Evolutionary conservation across 2,888 invertebrate genomes (phyloP), one percentile per base, ranked within the genome.

Genomic region (Lumbricus terrestris): DNA sequence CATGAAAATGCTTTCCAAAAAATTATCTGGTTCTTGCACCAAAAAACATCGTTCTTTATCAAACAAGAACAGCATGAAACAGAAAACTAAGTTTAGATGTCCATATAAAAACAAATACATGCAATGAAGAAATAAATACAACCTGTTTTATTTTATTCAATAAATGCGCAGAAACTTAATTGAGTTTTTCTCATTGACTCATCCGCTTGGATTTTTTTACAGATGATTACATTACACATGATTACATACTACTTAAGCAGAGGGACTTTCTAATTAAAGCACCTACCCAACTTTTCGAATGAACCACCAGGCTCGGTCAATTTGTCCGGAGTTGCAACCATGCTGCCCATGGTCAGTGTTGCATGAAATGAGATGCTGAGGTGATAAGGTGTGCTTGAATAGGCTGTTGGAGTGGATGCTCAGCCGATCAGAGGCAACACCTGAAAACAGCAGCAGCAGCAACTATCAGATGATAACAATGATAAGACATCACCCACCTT

Each of bases 301-400:
- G 95, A 96, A 98, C 95, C 97, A 97, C 99, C 98, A 99, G 0
- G 98, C 98, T 90, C 97, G 96, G 94, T 98, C 98, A 92, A 98
- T 96, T 94, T 97, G 96, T 0, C 98, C 99, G 0, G 98, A 98
- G 69, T 96, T 95, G 94, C 99, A 99, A 40, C 97, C 97, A 91
- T 96, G 96, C 91, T 94, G 93, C 33, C 42, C 82, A 91, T 96
- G 96, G 89, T 96, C 96, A 34, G 91, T 92, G 94, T 97, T 97
- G 94, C 99, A 99, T 0, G 97, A 97, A 4, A 99, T 95, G 40
- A 99, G 96, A 91, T 97, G 97, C 94, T 99, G 98, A 0, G 97
- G 96, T 90, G 98, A 97, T 69, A 98, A 95, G 54, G 96, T 95
- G 94, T 97, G 97, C 20, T 96, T 95, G 34, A 93, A 91, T 18